Evolutionary conservation across 64 coral and sea anemone species (phyloP), one percentile per base, ranked within the genome.

Genomic region (Stichodactyla mertensii): DNA sequence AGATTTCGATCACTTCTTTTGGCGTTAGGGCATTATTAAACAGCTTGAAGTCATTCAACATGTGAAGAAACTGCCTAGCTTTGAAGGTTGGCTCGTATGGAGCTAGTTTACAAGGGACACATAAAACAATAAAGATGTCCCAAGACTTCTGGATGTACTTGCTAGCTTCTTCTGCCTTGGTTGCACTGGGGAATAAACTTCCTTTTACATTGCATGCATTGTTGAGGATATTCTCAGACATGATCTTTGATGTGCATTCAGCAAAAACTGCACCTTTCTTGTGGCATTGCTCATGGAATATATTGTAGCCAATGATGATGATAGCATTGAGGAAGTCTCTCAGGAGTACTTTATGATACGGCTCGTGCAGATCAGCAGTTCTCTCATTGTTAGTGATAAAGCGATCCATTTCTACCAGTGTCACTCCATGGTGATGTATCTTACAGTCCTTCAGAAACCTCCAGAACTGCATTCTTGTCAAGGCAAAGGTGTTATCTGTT

Each of bases 401-500:
- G 16, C 93, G 87, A 24, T 95, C 89, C 16, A 99, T 88, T 66
- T 93, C 90, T 52, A 85, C 89, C 28, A 99, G 51, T 2, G 93
- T 95, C 26, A 90, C 58, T 16, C 82, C 90, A 69, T 86, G 82
- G 27, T 95, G 93, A 70, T 99, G 97, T 70, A 95, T 90, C 84
- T 88, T 62, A 55, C 89, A 92, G 86, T 99, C 97, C 70, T 99
- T 99, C 28, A 99, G 78, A 57, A 99, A 99, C 36, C 97, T 78
- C 90, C 97, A 99, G 83, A 99, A 91, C 57, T 99, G 97, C 79
- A 99, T 62, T 51, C 86, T 83, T 18, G 88, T 95, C 90, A 99
- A 92, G 14, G 94, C 97, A 88, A 92, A 99, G 11, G 97, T 99
- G 77, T 99, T 99, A 78, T 99, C 97, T 52, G 86, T 77, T 77